Evolutionary conservation across 2,797 vertebrate species (phyloP), one percentile per base, ranked within the genome.

Genomic region (Mormyrops attenuatus): DNA sequence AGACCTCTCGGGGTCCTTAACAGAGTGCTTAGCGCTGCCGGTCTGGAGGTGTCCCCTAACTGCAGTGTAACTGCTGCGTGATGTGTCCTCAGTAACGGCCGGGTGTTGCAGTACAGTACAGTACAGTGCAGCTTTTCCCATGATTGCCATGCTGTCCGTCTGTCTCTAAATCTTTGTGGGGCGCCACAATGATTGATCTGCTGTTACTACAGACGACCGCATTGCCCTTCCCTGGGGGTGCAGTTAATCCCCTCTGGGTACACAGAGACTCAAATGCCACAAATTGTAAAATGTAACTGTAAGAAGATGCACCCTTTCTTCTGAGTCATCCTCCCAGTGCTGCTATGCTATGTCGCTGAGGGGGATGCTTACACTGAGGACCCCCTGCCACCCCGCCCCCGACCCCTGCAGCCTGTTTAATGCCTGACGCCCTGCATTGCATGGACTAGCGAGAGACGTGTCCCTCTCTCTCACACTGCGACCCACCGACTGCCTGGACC

Each of bases 341-440:
- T 85, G 88, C 50, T 44, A 26, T 30, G 9, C 52, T 17, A 47
- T 22, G 26, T 57, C 22, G n/a, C 60, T 34, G 5, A 34, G 44
- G 47, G 52, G 26, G 50, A 17, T 22, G 30, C 41, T 57, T 22
- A 15, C n/a, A 26, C 17, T 57, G 22, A 22, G 60, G 94, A 92
- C 91, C 93, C 93, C 30, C 30, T 41, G 13, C 73, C 73, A 5
- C 38, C 73, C 30, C 13, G 2, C 73, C 73, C 73, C 73, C 15
- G 13, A 93, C 92, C 92, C 93, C 93, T 95, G 95, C 95, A 95
- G 95, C 95, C 95, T 96, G 95, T 94, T 95, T 6, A 52, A 77
- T 89, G 77, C 77, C 92, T 95, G 94, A 94, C 95, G 95, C 95
- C 77, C 95, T 96, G 95, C 95, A 94, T 94, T 95, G 95, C 96